These are phyloP conservation scores for Goniozus legneri DNA, from an alignment of 1,140 invertebrate genomes.

Conservation along the genomic window DNA sequence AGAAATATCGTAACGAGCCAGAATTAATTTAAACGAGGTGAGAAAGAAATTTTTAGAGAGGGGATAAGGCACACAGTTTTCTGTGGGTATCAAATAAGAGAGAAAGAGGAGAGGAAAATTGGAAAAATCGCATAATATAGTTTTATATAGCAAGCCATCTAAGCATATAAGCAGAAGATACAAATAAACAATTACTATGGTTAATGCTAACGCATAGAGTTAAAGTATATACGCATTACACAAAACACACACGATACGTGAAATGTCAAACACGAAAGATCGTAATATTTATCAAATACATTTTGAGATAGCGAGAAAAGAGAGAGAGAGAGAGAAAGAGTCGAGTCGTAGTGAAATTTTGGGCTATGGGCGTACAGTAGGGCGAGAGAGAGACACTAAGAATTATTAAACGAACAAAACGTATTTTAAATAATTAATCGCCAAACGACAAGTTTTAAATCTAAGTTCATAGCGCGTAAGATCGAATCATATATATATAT, in stretches of 20 bases:
- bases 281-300: not conserved
- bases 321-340: constrained; percentile 23
- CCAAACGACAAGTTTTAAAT: constrained; percentile 51
- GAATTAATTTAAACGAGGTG: too few relatives aligned
- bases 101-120: too few relatives aligned
- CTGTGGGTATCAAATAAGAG: too few relatives aligned
- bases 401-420: constrained; percentile 36
- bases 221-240: constrained; percentile 21
- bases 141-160: constrained; percentile 50
- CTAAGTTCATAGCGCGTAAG: constrained; percentile 42
- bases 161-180: constrained; percentile 39
- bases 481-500: constrained; percentile 32
- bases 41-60: too few relatives aligned
- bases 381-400: constrained; percentile 11
- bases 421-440: constrained; percentile 56
- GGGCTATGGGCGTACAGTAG: constrained; percentile 21
- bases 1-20: constrained; percentile 10
- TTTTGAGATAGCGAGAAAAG: constrained; percentile 15
- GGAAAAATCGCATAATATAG: constrained; percentile 42
- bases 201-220: constrained; percentile 29
- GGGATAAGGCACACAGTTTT: too few relatives aligned
- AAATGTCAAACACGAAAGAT: constrained; percentile 24
- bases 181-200: constrained; percentile 36
- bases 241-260: constrained; percentile 16
- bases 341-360: constrained; percentile 12